Base-by-base conservation (phyloP, 2,797 vertebrate genomes). In the Peromyscus aztecus region DNA sequence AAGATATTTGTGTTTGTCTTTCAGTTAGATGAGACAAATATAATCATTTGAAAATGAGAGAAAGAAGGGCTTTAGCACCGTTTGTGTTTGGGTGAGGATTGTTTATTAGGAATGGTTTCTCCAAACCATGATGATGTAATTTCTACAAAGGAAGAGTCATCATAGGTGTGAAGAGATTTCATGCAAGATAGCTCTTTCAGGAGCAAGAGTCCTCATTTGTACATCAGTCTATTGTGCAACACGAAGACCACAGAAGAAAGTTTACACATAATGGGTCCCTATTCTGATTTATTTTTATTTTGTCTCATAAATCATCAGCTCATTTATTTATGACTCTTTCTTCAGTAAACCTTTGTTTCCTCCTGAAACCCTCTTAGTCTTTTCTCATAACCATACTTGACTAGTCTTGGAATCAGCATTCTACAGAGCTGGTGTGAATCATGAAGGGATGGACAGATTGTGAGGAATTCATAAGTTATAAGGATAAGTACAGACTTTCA, bases 11-110 rank as follows among this genome's bases (percentile, higher is more conserved):
- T 80, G 9, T 95, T 88, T 67, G 6, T 90, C 2, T 78, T 86
- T 55, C 16, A 71, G 24, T 87, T 34, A 92, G 17, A 95, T 55
- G 46, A 89, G 2, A 34, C 63, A 82, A 81, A 67, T 85, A 6
- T 29, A 46, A 19, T 89, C 34, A 40, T 27, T 89, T 91, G 63
- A 61, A 94, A 93, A 78, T 86, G 52, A 82, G 91, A 82, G n/a
- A 67, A 49, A 65, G 46, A 73, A 76, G 7, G 61, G 49, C 61
- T 85, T 61, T 23, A 34, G 31, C 5, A 63, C 71, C 75, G 52
- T 57, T 43, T 52, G 31, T 49, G 4, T 31, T 87, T 92, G 87
- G 59, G 63, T 61, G 67, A 95, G 37, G 21, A 71, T 90, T 84
- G 9, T 21, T 40, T 37, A 85, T 85, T 95, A 90, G 61, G 31